Evolutionary conservation across 2,797 vertebrate species (phyloP).

Genomic region (Cryptoprocta ferox): DNA sequence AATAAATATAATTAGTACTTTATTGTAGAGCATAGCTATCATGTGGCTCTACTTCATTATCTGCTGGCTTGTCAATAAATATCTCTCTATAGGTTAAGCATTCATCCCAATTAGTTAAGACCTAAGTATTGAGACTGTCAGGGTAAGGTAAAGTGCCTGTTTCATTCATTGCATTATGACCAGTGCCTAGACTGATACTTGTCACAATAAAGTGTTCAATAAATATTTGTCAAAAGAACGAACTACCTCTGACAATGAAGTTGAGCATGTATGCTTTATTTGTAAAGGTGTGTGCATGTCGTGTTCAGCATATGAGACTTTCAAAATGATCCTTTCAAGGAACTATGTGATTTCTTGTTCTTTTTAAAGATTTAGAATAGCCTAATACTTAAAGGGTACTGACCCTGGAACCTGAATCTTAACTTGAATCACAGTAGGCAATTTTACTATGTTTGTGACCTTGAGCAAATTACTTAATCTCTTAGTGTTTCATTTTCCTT

Average conservation of each 20-base stretch:
- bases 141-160: not conserved
- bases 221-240: not conserved
- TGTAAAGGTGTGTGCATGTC: not conserved
- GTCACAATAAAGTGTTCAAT: not conserved
- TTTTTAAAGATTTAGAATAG: not conserved
- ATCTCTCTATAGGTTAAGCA: not conserved
- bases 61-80: not conserved
- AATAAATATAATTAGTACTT: not conserved
- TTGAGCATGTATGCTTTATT: not conserved
- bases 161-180: not conserved
- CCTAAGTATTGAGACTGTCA: not conserved
- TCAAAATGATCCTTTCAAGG: not conserved
- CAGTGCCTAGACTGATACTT: not conserved
- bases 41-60: not conserved
- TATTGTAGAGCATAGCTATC: not conserved
- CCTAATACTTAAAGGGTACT: not conserved
- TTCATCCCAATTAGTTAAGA: not conserved
- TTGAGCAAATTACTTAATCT: not conserved
- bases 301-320: not conserved
- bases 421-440: not conserved
- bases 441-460: not conserved
- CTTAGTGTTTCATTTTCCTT: conserved; percentile 7
- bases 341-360: not conserved
- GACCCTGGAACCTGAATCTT: not conserved
- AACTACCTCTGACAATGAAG: not conserved